These are phyloP conservation scores for Nothura maculosa DNA, from an alignment of 2,797 vertebrate genomes.

Conservation along the genomic window DNA sequence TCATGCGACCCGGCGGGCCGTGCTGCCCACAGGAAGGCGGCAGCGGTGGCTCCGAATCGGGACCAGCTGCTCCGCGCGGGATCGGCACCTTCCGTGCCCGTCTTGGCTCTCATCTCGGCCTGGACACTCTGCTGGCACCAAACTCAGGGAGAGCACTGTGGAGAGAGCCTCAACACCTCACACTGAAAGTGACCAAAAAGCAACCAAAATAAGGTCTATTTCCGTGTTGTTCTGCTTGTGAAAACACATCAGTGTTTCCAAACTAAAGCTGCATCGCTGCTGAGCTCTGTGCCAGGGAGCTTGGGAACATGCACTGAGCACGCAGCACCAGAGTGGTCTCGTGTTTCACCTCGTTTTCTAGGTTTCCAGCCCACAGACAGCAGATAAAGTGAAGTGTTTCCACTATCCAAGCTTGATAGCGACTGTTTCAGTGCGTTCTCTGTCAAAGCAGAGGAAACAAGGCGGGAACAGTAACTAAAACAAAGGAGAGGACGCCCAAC, in stretches of 20 bases:
- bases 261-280: background rate
- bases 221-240: background rate
- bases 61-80: too few relatives aligned
- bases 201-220: background rate
- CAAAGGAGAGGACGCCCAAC: background rate
- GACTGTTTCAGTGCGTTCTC: background rate
- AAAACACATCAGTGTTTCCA: background rate
- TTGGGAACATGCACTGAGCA: background rate
- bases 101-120: too few relatives aligned
- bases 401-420: background rate
- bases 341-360: background rate
- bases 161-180: rapidly evolving
- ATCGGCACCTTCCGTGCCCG: too few relatives aligned
- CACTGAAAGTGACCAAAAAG: background rate
- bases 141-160: too few relatives aligned
- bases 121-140: background rate
- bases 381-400: background rate
- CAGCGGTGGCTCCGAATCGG: too few relatives aligned
- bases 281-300: background rate
- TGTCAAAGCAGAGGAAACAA: background rate
- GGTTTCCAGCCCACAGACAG: background rate
- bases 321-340: background rate
- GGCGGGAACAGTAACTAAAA: background rate
- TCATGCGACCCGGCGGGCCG: background rate
- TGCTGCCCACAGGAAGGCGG: rapidly evolving